Conservation (phyloP, 2,888 invertebrate species). For the Lottia gigantea region DNA sequence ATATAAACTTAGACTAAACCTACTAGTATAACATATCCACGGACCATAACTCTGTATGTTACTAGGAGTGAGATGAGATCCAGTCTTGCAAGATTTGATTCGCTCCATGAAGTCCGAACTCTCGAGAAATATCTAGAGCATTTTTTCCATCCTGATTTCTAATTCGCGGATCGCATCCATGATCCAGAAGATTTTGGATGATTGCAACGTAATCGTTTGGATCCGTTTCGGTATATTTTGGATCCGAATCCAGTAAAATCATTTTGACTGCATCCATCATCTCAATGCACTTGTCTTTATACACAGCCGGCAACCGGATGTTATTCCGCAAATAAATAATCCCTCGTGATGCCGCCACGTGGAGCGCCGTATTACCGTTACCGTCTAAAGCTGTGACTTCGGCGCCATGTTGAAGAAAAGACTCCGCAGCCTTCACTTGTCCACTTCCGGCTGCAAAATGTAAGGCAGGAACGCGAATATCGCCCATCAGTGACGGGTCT, state of each 20-base stretch:
- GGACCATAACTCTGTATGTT: not conserved
- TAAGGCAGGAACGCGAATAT: conserved; percentile 17
- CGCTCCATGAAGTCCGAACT: not conserved
- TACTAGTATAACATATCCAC: too few species aligned
- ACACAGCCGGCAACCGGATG: conserved; percentile 27
- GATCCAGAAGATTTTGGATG: not conserved
- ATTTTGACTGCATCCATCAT: conserved; percentile 20
- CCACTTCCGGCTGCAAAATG: conserved; percentile 36
- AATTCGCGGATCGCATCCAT: conserved; percentile 12
- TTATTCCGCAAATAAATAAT: conserved; percentile 24
- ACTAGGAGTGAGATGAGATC: not conserved
- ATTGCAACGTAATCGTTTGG: not conserved
- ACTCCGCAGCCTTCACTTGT: conserved; percentile 14
- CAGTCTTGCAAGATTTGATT: not conserved
- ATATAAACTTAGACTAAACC: too few species aligned
- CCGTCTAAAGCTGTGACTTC: conserved; percentile 22
- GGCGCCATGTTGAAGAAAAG: conserved; percentile 18
- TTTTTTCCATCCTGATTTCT: conserved; percentile 3
- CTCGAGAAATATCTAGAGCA: conserved; percentile 14
- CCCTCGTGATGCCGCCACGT: conserved; percentile 30
- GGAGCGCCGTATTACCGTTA: conserved; percentile 29
- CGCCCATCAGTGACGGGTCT: not conserved
- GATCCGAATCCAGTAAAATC: not conserved
- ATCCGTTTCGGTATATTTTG: conserved; percentile 13
- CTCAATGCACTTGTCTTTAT: conserved; percentile 16